Base-by-base conservation (phyloP, 2,797 vertebrate species). In the Tauraco hartlaubi region DNA sequence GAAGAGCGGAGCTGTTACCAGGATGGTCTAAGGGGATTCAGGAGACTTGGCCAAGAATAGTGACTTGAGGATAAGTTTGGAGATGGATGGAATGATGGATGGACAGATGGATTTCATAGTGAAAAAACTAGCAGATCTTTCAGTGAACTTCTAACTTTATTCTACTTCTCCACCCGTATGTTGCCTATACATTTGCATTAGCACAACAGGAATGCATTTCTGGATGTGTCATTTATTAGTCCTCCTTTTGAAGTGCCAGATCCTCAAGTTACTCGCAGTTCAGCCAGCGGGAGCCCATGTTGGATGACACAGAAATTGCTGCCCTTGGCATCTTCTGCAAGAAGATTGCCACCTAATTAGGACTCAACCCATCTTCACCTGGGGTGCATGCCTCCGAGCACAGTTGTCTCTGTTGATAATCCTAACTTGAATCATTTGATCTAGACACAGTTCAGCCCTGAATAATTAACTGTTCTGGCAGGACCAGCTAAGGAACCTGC, bases 391-490 rank as follows among this genome's bases (percentile, higher is more conserved):
- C 46, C 67, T 90, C 52, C 5, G 0, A 35, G 59, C 84, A 37
- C 61, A 20, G 81, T 58, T 69, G 71, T 56, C 52, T 84, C 52
- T 19, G 5, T 7, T 67, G 78, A 77, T 89, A 89, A 92, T 91
- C 69, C 58, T 66, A 26, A 86, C 0, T 8, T 37, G 61, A 58
- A 43, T 74, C n/a, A 5, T 94, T 90, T 89, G 88, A 93, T 94
- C 55, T 52, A 76, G 72, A 39, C 39, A 29, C 33, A 21, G 39
- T 35, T 93, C 48, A 58, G 73, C 73, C 44, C 59, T 80, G 83
- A 92, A 62, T 83, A 80, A 94, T 88, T 83, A 26, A 67, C 91
- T 39, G 39, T 62, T 69, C 86, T 93, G 86, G 80, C 91, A 92
- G 73, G 55, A n/a, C 55, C 5, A 1, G 78, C 25, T 35, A 63